A percentile compares a stretch with the other conserved stretches of the same genome.
These are phyloP conservation scores for Panorpa germanica DNA, from an alignment of 2,888 invertebrate genomes.

Conservation along the genomic window DNA sequence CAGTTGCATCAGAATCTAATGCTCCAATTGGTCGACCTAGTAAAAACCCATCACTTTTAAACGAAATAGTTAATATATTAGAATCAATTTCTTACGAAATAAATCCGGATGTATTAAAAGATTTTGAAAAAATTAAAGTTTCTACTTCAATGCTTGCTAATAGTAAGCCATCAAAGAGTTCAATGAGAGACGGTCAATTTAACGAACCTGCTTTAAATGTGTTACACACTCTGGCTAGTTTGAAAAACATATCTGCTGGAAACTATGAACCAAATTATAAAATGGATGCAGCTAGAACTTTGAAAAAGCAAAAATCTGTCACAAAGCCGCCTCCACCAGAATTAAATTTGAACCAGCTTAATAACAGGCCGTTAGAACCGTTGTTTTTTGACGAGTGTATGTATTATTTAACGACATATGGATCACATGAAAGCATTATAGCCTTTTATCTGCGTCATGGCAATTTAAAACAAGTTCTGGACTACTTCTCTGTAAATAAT, in stretches of 20 bases:
- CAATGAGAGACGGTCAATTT: constrained; percentile 27
- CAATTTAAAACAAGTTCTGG: constrained; percentile 44
- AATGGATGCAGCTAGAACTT: constrained; percentile 13
- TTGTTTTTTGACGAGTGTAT: constrained; percentile 58
- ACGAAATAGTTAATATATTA: constrained; percentile 49
- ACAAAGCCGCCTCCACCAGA: constrained; percentile 17
- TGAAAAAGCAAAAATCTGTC: constrained; percentile 25
- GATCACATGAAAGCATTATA: constrained; percentile 51
- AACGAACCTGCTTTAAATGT: constrained; percentile 38
- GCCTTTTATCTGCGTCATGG: constrained; percentile 59
- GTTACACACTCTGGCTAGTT: constrained; percentile 34
- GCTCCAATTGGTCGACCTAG: constrained; percentile 27
- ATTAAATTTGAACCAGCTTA: constrained; percentile 22
- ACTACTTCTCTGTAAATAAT: constrained; percentile 46
- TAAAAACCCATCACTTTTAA: constrained; percentile 44
- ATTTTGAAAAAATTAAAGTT: constrained; percentile 29
- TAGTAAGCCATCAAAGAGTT: no score
- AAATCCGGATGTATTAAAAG: constrained; percentile 27
- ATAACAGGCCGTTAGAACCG: constrained; percentile 26
- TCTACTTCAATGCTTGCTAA: no score
- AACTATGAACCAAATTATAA: constrained; percentile 22
- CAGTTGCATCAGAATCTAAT: constrained; percentile 10
- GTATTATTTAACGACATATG: constrained; percentile 65
- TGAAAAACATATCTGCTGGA: constrained; percentile 33
- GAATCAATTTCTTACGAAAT: constrained; percentile 38